phyloP scores from a whole-genome alignment of 1,140 invertebrate genomes.

The Conus betulinus region DNA sequence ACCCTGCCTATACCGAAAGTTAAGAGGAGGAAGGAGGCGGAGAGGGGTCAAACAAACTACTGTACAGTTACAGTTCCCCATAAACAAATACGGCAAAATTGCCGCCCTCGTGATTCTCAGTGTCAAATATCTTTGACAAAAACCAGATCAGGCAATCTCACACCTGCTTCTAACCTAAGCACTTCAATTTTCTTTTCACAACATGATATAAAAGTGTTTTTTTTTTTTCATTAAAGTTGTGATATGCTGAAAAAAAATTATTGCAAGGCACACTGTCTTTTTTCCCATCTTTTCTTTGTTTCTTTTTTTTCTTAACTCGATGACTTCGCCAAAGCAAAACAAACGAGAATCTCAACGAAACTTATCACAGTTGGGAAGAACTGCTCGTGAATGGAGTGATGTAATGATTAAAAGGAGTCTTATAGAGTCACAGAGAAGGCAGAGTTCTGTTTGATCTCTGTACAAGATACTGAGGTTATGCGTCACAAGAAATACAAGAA shows the following conservation, averaged over 20 bases:
- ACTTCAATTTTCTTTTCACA: background rate
- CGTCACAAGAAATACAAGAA: background rate
- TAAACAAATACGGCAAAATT: background rate
- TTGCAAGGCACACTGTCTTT: conserved; percentile 6
- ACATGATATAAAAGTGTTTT: background rate
- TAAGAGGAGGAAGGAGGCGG: background rate
- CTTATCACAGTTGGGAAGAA: conserved; percentile 27
- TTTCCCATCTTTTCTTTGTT: background rate
- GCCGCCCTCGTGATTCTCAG: background rate
- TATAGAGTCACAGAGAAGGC: background rate
- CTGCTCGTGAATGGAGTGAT: conserved; percentile 25
- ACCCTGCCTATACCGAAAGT: background rate
- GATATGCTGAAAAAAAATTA: conserved; percentile 1
- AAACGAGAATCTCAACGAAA: conserved; percentile 24
- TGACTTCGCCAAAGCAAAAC: background rate
- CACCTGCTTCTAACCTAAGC: background rate
- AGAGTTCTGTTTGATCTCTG: background rate
- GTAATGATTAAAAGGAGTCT: background rate
- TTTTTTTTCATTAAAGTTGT: background rate
- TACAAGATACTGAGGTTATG: conserved; percentile 3
- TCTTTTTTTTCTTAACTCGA: background rate
- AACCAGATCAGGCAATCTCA: background rate
- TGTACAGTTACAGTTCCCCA: background rate
- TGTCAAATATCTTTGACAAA: background rate
- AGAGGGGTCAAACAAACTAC: background rate